These are phyloP conservation scores for Nesoenas mayeri DNA, from an alignment of 2,113 vertebrate genomes.

Conservation along the genomic window DNA sequence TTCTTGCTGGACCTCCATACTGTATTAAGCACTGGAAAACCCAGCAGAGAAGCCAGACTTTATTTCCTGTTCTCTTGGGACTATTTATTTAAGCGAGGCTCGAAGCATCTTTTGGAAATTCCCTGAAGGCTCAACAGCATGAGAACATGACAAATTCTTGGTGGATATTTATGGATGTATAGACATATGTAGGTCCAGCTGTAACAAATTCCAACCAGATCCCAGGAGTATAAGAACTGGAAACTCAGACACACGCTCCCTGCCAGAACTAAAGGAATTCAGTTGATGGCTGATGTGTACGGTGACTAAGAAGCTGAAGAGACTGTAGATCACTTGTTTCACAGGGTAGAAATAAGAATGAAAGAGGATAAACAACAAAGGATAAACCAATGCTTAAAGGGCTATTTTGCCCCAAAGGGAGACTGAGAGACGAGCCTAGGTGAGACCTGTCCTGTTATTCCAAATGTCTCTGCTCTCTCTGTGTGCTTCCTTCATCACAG, in stretches of 20 bases:
- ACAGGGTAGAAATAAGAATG: background rate
- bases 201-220: background rate
- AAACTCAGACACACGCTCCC: background rate
- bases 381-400: background rate
- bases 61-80: background rate
- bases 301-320: background rate
- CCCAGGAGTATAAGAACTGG: background rate
- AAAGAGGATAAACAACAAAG: background rate
- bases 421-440: background rate
- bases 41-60: background rate
- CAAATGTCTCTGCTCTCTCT: background rate
- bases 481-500: rapidly evolving
- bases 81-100: background rate
- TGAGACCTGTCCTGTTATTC: background rate
- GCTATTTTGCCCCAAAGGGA: background rate
- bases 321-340: background rate
- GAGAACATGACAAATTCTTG: background rate
- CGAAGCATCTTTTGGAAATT: conserved; percentile 9
- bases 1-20: background rate
- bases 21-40: background rate
- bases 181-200: background rate
- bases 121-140: background rate
- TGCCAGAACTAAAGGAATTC: background rate
- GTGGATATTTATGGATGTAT: background rate
- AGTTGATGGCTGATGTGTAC: background rate